A percentile compares a stretch with the other conserved stretches of the same genome.
Evolutionary conservation across 2,113 vertebrate species (phyloP).

Genomic region (Aegypius monachus): DNA sequence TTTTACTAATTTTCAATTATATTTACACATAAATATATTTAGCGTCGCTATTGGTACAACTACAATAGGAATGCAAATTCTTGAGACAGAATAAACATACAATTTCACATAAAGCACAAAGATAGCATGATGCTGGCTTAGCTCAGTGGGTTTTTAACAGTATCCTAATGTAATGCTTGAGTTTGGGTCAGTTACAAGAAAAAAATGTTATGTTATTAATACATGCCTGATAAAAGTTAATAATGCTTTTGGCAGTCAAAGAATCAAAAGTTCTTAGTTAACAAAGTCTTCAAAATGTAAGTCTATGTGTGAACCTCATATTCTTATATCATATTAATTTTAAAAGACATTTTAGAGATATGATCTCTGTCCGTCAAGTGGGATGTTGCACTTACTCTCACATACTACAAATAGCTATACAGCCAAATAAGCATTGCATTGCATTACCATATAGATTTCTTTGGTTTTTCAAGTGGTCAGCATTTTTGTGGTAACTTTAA

Average conservation of each 20-base stretch:
- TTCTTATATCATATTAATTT: background rate
- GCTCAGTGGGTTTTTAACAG: background rate
- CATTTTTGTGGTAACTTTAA: conserved; percentile 37
- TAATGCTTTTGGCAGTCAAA: background rate
- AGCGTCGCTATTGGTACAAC: background rate
- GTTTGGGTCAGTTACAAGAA: background rate
- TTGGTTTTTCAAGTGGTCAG: conserved; percentile 43
- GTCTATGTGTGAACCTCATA: background rate
- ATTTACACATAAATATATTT: background rate
- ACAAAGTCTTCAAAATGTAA: background rate
- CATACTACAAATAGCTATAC: background rate
- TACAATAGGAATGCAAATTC: background rate
- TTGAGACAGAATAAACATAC: background rate
- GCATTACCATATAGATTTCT: conserved; percentile 15
- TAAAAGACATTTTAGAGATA: background rate
- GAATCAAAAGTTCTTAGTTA: background rate
- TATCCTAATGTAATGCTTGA: background rate
- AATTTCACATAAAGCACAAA: background rate
- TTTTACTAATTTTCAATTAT: background rate
- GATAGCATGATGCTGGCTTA: background rate
- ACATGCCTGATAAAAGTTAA: background rate
- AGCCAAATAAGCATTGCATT: background rate
- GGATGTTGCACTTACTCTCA: background rate
- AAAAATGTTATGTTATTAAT: background rate
- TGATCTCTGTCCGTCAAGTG: background rate